Base-by-base conservation (phyloP, 2,888 invertebrate species). In the Thymelicus lineola region DNA sequence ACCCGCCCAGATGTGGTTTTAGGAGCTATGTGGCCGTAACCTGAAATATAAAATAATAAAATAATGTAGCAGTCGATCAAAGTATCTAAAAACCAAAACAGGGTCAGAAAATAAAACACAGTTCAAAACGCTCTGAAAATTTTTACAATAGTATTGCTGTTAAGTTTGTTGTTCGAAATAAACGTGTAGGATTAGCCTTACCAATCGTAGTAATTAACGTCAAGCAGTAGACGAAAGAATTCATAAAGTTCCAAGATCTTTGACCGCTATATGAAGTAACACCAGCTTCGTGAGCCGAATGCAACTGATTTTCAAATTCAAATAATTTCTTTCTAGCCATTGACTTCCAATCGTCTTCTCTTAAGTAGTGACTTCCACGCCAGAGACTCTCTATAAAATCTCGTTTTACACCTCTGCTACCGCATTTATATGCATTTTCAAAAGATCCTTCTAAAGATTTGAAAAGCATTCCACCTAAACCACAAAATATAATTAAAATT, bases 1-100 rank as follows among this genome's bases (percentile, higher is more conserved):
- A 97, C 96, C 74, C 97, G 95, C 9, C 99, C 99, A 12, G 96
- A 95, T 7, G 93, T 95, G 12, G 99, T 99, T 77, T 96, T 97
- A 0, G 99, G 99, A 61, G 97, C 96, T 79, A 99, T 97, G 87
- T 99, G 98, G 72, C 99, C 99, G 92, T 99, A 99, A 81, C 99
- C 99, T 99, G 94, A 85, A 88, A 88, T 57, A 45, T n/a, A n/a
- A 60, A 57, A 50, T 48, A 58, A 42, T 60, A 62, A 70, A 15
- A 64, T 46, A 42, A 4, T 59, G 42, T 38, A n/a, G 9, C 42
- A 12, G 10, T 1, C 12, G 12, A 12, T 12, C 42, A 42, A 42
- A 42, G 0, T 12, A 15, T 12, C n/a, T 17, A 6, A 55, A 57
- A n/a, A 10, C 12, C 5, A 55, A 28, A 15, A 2, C 20, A 48